Percentiles rank a stretch among this genome's conserved stretches.
Evolutionary conservation across 2,888 invertebrate species (phyloP).

Genomic region (Aplocera efformata): DNA sequence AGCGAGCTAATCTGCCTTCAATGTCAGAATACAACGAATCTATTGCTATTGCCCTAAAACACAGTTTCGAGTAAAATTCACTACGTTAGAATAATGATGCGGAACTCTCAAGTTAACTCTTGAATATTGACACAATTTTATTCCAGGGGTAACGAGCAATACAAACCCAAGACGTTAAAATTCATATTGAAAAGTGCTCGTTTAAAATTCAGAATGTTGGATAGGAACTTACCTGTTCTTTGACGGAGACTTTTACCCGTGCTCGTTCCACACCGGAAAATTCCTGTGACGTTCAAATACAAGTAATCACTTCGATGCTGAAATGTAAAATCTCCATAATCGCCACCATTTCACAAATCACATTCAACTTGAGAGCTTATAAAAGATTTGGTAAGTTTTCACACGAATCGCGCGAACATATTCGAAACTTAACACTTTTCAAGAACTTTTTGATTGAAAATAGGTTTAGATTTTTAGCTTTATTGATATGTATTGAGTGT

Average conservation of each 20-base stretch:
- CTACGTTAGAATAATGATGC: no score
- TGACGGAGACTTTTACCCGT: slow-evolving; percentile 36
- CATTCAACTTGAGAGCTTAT: slow-evolving; percentile 50
- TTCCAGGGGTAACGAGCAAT: slow-evolving; percentile 33
- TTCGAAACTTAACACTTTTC: slow-evolving; percentile 38
- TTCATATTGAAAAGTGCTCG: slow-evolving; percentile 56
- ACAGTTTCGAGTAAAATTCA: no score
- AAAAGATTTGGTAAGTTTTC: slow-evolving; percentile 47
- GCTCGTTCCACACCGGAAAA: slow-evolving; percentile 43
- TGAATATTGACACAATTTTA: slow-evolving; percentile 39
- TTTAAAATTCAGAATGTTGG: slow-evolving; percentile 40
- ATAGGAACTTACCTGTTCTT: slow-evolving; percentile 55
- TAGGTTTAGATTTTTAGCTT: slow-evolving; percentile 25
- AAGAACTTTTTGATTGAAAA: slow-evolving; percentile 22
- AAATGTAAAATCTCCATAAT: slow-evolving; percentile 58
- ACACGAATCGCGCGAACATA: slow-evolving; percentile 36
- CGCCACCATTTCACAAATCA: slow-evolving; percentile 65
- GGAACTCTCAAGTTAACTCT: slow-evolving; percentile 34
- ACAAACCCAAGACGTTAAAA: slow-evolving; percentile 25
- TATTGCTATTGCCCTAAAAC: no score
- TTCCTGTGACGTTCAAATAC: slow-evolving; percentile 49
- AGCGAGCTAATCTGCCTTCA: no score
- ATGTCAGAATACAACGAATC: no score
- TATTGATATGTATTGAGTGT: slow-evolving; percentile 28
- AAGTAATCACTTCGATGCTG: slow-evolving; percentile 56